phyloP scores from a whole-genome alignment of 2,797 vertebrate species.

The Acestrorhynchus altus region DNA sequence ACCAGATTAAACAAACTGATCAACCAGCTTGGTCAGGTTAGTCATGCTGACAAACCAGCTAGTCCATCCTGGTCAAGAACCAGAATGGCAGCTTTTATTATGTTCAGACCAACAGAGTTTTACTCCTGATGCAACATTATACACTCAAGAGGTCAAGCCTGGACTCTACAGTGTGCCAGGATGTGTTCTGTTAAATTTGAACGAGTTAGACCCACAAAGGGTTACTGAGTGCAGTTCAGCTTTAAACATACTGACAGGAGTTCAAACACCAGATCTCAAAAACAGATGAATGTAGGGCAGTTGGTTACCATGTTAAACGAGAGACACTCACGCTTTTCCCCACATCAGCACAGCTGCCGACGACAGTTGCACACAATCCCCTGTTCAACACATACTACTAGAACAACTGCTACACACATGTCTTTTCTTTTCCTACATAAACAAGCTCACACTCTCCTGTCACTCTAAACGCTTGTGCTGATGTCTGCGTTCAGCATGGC shows the following conservation, averaged over 20 bases:
- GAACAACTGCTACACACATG: constrained; percentile 58
- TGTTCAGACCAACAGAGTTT: not conserved
- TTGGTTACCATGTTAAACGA: constrained; percentile 39
- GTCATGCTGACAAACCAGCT: no score
- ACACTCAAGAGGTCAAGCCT: not conserved
- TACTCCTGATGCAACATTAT: not conserved
- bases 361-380: constrained; percentile 51
- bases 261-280: constrained; percentile 4
- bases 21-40: no score
- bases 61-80: no score
- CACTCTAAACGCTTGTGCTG: constrained; percentile 48
- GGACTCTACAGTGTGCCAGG: no score
- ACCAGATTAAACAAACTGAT: no score
- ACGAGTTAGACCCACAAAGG: not conserved
- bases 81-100: no score
- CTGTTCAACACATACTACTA: constrained; percentile 39
- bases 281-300: constrained; percentile 34
- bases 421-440: constrained; percentile 49
- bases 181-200: not conserved
- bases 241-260: not conserved
- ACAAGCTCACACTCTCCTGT: constrained; percentile 52
- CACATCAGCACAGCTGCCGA: constrained; percentile 67
- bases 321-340: constrained; percentile 45
- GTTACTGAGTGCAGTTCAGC: not conserved
- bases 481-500: constrained; percentile 35